Evolutionary conservation across 1,140 invertebrate species (phyloP), one percentile per base, ranked within the genome.

Genomic region (Drosophila setifemur): DNA sequence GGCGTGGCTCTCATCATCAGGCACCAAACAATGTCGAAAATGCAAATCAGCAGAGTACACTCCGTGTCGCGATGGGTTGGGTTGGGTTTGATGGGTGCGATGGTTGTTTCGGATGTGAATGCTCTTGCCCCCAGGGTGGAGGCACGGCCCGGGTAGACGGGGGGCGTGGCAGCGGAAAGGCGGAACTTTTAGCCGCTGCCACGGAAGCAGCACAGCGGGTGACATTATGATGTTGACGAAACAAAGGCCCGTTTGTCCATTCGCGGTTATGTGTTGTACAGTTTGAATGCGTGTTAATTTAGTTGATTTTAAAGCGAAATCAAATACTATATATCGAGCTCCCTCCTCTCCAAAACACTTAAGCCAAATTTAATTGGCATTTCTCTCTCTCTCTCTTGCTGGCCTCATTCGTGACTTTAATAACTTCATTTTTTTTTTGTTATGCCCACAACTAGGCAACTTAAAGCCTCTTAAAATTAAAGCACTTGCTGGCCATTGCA

Each of bases 1-100:
- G 35, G 52, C 39, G 53, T 54, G 48, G 19, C 35, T 33, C 23
- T 58, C 40, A 76, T 44, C 66, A 63, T 54, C 61, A 28, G 45
- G 35, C n/a, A n/a, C 31, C 49, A 49, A 83, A 83, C 78, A 83
- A 83, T 78, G 79, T 49, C 70, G 61, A 83, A 71, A 78, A 83
- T 83, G 78, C 79, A 83, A 83, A 83, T 78, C 78, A 70, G 63
- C 40, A 11, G 35, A 35, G 54, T 50, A 40, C 26, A 31, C 31
- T 64, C 25, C 26, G 8, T 14, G 61, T 25, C 14, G 23, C 12
- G 23, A 19, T 33, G 57, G 7, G 8, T 64, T 57, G 18, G 57
- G 37, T 26, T n/a, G n/a, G n/a, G n/a, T n/a, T n/a, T n/a, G 26
- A 9, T 11, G 5, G 21, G 11, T 9, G 18, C 11, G 21, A 25